These are phyloP conservation scores for silkworm (Bombyx mori) DNA, from an alignment of 1,140 invertebrate species.

Conservation along the genomic window ASM3026992v2 NC_085112.1:954501-955000, in stretches of 20 bases:
- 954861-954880: too few species aligned
- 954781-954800: conserved; percentile 47
- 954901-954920: background rate
- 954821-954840: conserved; percentile 53
- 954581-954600: too few species aligned
- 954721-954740: conserved; percentile 51
- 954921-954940: background rate
- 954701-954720: conserved; percentile 41
- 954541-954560: too few species aligned
- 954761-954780: conserved; percentile 51
- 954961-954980: background rate
- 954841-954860: conserved; percentile 20
- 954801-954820: conserved; percentile 37
- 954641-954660: too few species aligned
- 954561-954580: too few species aligned
- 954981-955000: background rate
- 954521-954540: too few species aligned
- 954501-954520: too few species aligned
- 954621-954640: too few species aligned
- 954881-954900: too few species aligned
- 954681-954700: conserved; percentile 48
- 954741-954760: conserved; percentile 54
- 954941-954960: background rate
- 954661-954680: conserved; percentile 16
- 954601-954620: too few species aligned